Conservation (phyloP, 2,113 vertebrate species). For the Triplophysa rosa region DNA sequence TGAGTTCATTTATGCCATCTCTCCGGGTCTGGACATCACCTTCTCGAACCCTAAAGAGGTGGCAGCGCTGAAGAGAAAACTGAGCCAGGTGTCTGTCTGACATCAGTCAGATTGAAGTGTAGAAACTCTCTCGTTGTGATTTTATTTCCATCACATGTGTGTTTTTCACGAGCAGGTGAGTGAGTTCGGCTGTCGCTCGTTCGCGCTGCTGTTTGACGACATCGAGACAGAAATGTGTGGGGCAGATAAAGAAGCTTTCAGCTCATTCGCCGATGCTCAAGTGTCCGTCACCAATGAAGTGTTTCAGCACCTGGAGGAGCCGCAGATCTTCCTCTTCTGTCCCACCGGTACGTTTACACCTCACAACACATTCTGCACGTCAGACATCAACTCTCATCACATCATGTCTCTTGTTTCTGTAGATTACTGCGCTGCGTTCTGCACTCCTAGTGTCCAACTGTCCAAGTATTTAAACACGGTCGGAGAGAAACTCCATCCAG, state of each 20-base stretch:
- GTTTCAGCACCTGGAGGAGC: constrained; percentile 87
- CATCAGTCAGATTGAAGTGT: too few relatives aligned
- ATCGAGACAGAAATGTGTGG: constrained; percentile 96
- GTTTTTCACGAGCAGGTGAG: constrained; percentile 77
- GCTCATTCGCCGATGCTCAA: constrained; percentile 94
- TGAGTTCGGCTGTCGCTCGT: constrained; percentile 91
- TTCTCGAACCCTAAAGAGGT: constrained; percentile 95
- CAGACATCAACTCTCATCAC: background rate
- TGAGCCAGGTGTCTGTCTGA: constrained; percentile 79
- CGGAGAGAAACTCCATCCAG: constrained; percentile 88
- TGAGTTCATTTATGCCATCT: constrained; percentile 95
- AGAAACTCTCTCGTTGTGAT: too few relatives aligned
- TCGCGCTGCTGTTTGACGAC: constrained; percentile 96
- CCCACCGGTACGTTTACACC: constrained; percentile 83
- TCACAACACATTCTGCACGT: background rate
- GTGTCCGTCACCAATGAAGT: constrained; percentile 92
- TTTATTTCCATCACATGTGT: background rate
- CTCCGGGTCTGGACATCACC: constrained; percentile 95
- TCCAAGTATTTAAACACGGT: constrained; percentile 91
- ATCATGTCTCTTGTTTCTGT: background rate
- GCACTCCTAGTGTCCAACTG: constrained; percentile 86
- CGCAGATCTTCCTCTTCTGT: constrained; percentile 94
- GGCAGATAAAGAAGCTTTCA: constrained; percentile 92
- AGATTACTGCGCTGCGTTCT: constrained; percentile 96
- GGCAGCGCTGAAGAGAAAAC: constrained; percentile 88